These are phyloP conservation scores for Euwallacea similis DNA, from an alignment of 1,140 invertebrate genomes.

Conservation along the genomic window DNA sequence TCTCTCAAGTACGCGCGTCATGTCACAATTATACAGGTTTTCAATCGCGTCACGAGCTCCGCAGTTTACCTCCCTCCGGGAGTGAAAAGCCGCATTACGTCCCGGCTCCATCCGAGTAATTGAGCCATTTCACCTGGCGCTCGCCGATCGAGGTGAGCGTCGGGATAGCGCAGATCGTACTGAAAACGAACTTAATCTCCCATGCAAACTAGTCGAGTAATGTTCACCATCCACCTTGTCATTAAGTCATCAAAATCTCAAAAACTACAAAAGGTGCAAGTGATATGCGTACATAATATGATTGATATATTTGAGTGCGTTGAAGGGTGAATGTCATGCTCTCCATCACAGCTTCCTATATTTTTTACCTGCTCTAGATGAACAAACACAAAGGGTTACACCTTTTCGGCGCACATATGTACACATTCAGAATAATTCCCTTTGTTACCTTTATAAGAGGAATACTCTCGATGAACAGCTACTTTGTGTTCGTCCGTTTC, in stretches of 20 bases:
- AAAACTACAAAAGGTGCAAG: conserved; percentile 34
- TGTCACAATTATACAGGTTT: no score
- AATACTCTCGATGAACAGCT: conserved; percentile 24
- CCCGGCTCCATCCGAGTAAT: no score
- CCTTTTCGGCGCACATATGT: conserved; percentile 29
- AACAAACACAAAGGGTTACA: conserved; percentile 31
- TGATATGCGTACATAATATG: conserved; percentile 40
- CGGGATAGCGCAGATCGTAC: no score
- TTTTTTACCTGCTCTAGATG: conserved; percentile 33
- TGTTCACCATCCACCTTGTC: conserved; percentile 11
- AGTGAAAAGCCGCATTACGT: no score
- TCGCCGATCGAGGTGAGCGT: no score
- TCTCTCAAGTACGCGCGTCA: background rate
- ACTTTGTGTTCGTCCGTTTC: conserved; percentile 36
- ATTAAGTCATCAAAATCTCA: conserved; percentile 38
- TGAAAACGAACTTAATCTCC: no score
- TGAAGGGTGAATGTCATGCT: conserved; percentile 31
- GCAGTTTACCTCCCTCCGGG: no score
- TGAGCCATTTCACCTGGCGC: no score
- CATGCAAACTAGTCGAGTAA: background rate
- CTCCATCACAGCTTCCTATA: conserved; percentile 26
- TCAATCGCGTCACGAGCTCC: no score
- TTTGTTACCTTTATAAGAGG: conserved; percentile 24
- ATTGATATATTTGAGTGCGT: conserved; percentile 39
- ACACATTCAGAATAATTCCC: conserved; percentile 27